Percentiles rank a stretch among this genome's conserved stretches.
Evolutionary conservation across 2,113 vertebrate genomes (phyloP).

Genomic region (Mobula hypostoma): DNA sequence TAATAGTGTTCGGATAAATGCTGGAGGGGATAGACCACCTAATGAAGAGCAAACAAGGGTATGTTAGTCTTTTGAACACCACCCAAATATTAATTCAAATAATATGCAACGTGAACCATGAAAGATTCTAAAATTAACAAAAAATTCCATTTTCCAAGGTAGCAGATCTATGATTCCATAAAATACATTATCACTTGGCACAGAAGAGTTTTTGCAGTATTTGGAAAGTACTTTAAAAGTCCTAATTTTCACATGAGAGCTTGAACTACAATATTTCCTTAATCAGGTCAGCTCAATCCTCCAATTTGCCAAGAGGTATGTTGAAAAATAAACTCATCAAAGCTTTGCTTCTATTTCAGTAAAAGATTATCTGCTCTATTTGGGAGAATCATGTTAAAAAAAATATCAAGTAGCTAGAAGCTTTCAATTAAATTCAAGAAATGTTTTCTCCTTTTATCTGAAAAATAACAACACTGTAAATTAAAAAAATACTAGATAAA

Average conservation of each 20-base stretch:
- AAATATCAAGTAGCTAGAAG: neutral
- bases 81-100: neutral
- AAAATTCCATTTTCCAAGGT: neutral
- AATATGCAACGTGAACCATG: neutral
- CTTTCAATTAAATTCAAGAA: neutral
- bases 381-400: neutral
- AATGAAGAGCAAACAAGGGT: neutral
- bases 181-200: neutral
- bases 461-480: neutral
- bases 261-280: neutral
- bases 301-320: neutral
- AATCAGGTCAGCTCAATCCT: neutral
- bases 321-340: neutral
- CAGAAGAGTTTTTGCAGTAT: neutral
- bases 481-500: neutral
- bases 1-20: neutral
- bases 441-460: neutral
- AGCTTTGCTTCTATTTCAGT: neutral
- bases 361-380: neutral
- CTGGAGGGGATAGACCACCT: neutral
- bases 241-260: neutral
- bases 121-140: neutral
- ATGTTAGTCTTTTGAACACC: neutral
- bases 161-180: neutral
- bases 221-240: neutral